Percentiles rank a stretch among this genome's conserved stretches.
Conservation (phyloP, 2,888 invertebrate species). For the Cybosia mesomella region DNA sequence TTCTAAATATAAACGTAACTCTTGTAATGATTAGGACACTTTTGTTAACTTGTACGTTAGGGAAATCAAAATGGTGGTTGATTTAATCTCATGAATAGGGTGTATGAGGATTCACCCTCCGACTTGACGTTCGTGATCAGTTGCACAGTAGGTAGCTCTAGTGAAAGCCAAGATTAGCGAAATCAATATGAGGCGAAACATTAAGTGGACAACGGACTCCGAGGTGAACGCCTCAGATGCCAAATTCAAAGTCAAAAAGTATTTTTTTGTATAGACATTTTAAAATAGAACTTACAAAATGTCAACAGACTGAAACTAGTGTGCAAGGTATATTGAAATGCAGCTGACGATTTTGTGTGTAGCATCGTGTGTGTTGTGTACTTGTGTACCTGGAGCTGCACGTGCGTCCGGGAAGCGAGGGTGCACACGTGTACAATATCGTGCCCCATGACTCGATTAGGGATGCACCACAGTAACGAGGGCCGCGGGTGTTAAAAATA, state of each 20-base stretch:
- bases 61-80: neutral
- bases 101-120: too few species aligned
- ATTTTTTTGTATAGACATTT: too few species aligned
- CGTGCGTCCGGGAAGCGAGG: conserved; percentile 63
- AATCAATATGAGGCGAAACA: too few species aligned
- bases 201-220: too few species aligned
- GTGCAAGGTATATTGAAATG: neutral
- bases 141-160: too few species aligned
- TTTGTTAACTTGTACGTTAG: neutral
- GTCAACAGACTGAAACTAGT: too few species aligned
- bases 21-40: neutral
- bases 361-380: conserved; percentile 6
- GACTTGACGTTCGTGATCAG: too few species aligned
- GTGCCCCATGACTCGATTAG: conserved; percentile 14
- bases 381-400: conserved; percentile 34
- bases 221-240: too few species aligned
- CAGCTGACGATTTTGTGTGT: neutral
- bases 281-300: too few species aligned
- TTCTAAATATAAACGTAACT: conserved; percentile 14
- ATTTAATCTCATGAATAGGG: too few species aligned
- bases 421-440: conserved; percentile 49
- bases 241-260: too few species aligned
- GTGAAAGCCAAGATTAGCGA: too few species aligned
- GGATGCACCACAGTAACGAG: conserved; percentile 20
- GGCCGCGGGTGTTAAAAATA: conserved; percentile 25